phyloP scores from a whole-genome alignment of 2,888 invertebrate species.

The Aquatica leii region DNA sequence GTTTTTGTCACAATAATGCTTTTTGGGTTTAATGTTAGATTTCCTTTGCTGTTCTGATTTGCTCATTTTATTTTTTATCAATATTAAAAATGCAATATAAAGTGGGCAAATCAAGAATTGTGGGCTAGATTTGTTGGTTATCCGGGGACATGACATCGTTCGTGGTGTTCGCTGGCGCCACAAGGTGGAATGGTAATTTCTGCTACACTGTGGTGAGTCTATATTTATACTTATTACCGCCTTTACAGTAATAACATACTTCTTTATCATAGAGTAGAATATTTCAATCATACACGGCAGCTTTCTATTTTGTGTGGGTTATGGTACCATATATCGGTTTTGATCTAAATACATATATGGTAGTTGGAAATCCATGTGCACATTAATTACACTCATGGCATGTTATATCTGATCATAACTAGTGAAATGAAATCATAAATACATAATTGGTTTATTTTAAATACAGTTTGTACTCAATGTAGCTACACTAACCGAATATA shows the following conservation, averaged over 20 bases:
- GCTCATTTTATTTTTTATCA: slow-evolving; percentile 35
- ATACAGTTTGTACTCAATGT: slow-evolving; percentile 4
- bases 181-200: slow-evolving; percentile 58
- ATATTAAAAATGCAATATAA: slow-evolving; percentile 32
- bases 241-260: slow-evolving; percentile 48
- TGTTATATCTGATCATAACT: slow-evolving; percentile 31
- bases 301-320: slow-evolving; percentile 46
- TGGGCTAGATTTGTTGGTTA: slow-evolving; percentile 59
- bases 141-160: slow-evolving; percentile 58
- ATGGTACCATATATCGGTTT: slow-evolving; percentile 42
- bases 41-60: slow-evolving; percentile 53
- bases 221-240: slow-evolving; percentile 57
- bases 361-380: slow-evolving; percentile 30
- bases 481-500: slow-evolving; percentile 18
- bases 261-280: slow-evolving; percentile 44
- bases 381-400: slow-evolving; percentile 33
- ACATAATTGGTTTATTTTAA: slow-evolving; percentile 8
- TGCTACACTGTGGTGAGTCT: slow-evolving; percentile 62
- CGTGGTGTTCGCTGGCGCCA: slow-evolving; percentile 60
- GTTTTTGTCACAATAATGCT: slow-evolving; percentile 62
- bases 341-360: slow-evolving; percentile 29
- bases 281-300: slow-evolving; percentile 34
- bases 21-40: slow-evolving; percentile 62
- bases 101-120: slow-evolving; percentile 52
- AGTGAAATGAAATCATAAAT: slow-evolving; percentile 9